These are phyloP conservation scores for Heterohyrax brucei DNA, from an alignment of 2,797 vertebrate species.

Conservation along the genomic window DNA sequence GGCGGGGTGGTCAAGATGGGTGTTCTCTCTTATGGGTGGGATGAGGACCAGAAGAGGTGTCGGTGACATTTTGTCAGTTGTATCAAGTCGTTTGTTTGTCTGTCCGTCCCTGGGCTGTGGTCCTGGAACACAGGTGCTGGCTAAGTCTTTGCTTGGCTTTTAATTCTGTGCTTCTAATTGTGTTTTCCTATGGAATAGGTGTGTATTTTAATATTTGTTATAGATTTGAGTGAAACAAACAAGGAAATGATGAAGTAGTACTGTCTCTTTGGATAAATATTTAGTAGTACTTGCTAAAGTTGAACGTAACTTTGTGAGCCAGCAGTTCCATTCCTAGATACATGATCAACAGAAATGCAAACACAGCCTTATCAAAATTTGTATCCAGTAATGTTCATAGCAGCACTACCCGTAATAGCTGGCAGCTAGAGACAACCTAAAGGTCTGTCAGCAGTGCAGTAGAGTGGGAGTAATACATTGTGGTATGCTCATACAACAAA, in stretches of 20 bases:
- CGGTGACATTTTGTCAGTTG: not conserved
- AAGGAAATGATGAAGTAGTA: slow-evolving; percentile 9
- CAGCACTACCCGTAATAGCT: not conserved
- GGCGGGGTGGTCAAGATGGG: not conserved
- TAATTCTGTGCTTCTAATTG: slow-evolving; percentile 12
- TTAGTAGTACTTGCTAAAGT: slow-evolving; percentile 42
- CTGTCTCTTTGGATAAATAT: slow-evolving; percentile 29
- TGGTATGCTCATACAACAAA: not conserved
- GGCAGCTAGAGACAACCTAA: slow-evolving; percentile 18
- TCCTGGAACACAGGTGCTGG: not conserved
- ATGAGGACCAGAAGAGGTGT: not conserved
- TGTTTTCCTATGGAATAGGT: slow-evolving; percentile 26
- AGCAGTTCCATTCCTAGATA: not conserved
- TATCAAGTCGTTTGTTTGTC: slow-evolving; percentile 46
- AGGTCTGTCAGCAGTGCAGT: not conserved
- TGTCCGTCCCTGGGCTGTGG: not conserved
- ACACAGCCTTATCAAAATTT: not conserved
- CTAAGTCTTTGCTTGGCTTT: slow-evolving; percentile 50
- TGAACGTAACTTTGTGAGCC: not conserved
- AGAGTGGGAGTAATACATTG: not conserved
- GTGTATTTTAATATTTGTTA: slow-evolving; percentile 38
- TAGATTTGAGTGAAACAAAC: slow-evolving; percentile 61
- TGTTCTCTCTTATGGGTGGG: slow-evolving; percentile 6
- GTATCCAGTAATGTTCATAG: slow-evolving; percentile 34
- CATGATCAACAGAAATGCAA: slow-evolving; percentile 20